phyloP scores from a whole-genome alignment of 2,888 invertebrate species.

The Galerucella pusilla region DNA sequence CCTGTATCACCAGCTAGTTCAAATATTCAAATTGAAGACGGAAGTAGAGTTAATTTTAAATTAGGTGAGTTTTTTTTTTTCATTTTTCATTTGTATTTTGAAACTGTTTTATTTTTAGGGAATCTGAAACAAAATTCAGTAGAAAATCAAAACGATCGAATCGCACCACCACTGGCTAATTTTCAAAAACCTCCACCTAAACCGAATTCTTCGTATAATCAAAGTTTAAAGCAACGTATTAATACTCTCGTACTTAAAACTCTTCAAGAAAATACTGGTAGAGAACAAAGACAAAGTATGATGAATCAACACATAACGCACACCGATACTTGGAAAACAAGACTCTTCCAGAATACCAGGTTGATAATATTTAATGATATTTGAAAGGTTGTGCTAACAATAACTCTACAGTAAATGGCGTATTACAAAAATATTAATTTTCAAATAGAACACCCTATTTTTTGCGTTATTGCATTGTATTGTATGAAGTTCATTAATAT shows the following conservation, averaged over 20 bases:
- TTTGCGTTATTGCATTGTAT: no score
- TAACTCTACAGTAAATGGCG: no score
- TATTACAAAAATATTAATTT: no score
- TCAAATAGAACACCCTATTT: no score
- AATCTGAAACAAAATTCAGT: conserved; percentile 30
- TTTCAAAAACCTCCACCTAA: conserved; percentile 34
- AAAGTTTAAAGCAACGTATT: conserved; percentile 87
- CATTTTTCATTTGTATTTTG: conserved; percentile 4
- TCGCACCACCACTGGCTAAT: conserved; percentile 23
- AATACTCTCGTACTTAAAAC: conserved; percentile 90
- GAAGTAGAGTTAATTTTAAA: conserved; percentile 50
- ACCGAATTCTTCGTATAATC: conserved; percentile 70
- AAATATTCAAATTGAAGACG: conserved; percentile 36
- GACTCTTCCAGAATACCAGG: conserved; percentile 80
- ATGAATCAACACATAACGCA: conserved; percentile 57
- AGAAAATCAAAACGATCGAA: conserved; percentile 37
- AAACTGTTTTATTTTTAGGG: conserved; percentile 33
- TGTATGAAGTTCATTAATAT: no score
- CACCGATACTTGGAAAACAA: conserved; percentile 82
- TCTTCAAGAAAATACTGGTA: conserved; percentile 84
- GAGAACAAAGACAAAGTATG: conserved; percentile 68
- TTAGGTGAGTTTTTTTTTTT: conserved; percentile 48
- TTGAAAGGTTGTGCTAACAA: no score
- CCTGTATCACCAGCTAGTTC: conserved; percentile 26
- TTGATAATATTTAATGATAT: not conserved